A percentile compares a stretch with the other conserved stretches of the same genome.
Evolutionary conservation across 2,797 vertebrate genomes (phyloP).

Genomic region (Hylomyscus alleni): DNA sequence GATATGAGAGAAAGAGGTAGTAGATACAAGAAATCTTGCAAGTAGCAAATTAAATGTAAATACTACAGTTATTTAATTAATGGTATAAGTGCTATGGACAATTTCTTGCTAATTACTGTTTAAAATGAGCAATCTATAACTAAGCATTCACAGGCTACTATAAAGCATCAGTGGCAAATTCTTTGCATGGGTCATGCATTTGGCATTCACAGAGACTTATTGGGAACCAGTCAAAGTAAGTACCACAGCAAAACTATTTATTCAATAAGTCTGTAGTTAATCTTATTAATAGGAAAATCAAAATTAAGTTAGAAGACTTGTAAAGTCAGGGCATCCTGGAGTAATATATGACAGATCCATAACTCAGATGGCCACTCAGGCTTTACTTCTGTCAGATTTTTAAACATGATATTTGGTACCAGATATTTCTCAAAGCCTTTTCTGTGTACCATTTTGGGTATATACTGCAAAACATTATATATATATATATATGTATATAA

Average conservation of each 20-base stretch:
- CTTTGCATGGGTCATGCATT: slow-evolving; percentile 16
- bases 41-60: slow-evolving; percentile 1
- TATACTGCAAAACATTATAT: not conserved
- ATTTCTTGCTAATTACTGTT: slow-evolving; percentile 39
- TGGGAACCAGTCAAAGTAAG: not conserved
- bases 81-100: not conserved
- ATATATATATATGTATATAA: not conserved
- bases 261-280: not conserved
- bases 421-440: not conserved
- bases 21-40: slow-evolving; percentile 19
- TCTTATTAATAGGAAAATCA: not conserved
- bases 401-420: not conserved
- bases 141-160: slow-evolving; percentile 19
- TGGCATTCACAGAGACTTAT: slow-evolving; percentile 23
- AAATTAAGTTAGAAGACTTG: not conserved
- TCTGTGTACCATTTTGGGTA: not conserved
- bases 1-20: slow-evolving; percentile 19
- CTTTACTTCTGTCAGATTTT: slow-evolving; percentile 8
- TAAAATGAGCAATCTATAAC: slow-evolving; percentile 48
- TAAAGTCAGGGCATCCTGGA: not conserved
- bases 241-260: slow-evolving; percentile 56
- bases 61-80: not conserved
- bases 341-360: not conserved
- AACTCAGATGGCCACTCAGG: not conserved
- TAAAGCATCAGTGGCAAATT: slow-evolving; percentile 36